A percentile compares a stretch with the other conserved stretches of the same genome.
Conservation (phyloP, 2,797 vertebrate genomes). For the Lithobates sylvaticus region DNA sequence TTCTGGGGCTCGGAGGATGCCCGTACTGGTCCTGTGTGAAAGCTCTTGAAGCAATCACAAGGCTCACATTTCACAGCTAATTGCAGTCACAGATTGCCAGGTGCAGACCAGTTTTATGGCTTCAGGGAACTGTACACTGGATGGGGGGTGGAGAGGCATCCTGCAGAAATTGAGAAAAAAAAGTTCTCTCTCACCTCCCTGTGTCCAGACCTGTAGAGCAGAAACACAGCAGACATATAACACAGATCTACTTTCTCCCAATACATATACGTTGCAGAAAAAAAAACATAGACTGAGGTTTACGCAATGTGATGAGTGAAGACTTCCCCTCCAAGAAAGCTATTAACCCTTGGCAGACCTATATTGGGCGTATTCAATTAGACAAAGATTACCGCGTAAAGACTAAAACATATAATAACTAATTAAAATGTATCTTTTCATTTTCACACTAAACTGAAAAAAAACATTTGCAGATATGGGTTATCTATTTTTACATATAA, state of each 20-base stretch:
- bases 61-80: conserved; percentile 60
- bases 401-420: no score
- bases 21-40: conserved; percentile 43
- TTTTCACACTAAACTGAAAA: no score
- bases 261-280: conserved; percentile 6
- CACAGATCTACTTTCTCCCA: conserved; percentile 30
- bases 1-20: conserved; percentile 56
- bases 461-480: no score
- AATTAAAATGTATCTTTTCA: no score
- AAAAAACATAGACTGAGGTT: neutral
- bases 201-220: conserved; percentile 51
- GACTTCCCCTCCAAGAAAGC: neutral
- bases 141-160: conserved; percentile 42
- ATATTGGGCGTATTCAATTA: no score
- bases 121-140: conserved; percentile 55
- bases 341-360: conserved; percentile 13
- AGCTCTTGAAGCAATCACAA: conserved; percentile 57
- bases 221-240: conserved; percentile 44
- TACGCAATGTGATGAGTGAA: conserved; percentile 32
- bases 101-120: conserved; percentile 61
- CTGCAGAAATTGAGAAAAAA: conserved; percentile 4
- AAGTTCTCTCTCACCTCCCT: conserved; percentile 37
- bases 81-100: conserved; percentile 62
- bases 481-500: no score
- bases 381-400: no score